Percentiles rank a stretch among this genome's conserved stretches.
Evolutionary conservation across 2,888 invertebrate species (phyloP).

Genomic region (Odontocolon sp.): DNA sequence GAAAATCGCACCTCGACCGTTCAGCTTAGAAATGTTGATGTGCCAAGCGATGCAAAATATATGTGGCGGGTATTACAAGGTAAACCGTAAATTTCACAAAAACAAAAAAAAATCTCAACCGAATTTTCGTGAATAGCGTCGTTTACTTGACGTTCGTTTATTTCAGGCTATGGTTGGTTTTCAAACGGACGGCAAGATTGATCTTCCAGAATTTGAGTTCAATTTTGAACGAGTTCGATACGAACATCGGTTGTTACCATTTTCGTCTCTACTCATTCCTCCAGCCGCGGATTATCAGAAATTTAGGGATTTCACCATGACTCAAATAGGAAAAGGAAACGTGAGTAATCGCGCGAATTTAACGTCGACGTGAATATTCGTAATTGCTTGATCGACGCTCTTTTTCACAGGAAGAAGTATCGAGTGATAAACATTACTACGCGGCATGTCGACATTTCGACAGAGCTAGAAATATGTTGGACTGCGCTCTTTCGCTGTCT

Average conservation of each 20-base stretch:
- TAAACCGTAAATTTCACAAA: conserved; percentile 75
- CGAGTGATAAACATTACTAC: conserved; percentile 83
- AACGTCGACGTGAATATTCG: too few species aligned
- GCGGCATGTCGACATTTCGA: conserved; percentile 96
- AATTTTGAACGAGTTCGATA: conserved; percentile 97
- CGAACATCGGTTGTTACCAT: conserved; percentile 96
- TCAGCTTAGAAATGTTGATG: conserved; percentile 92
- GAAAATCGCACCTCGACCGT: conserved; percentile 86
- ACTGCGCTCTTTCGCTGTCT: conserved; percentile 90
- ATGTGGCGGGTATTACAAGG: conserved; percentile 97
- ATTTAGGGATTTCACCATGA: conserved; percentile 90
- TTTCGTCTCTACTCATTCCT: conserved; percentile 92
- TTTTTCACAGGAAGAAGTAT: conserved; percentile 71
- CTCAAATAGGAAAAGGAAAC: conserved; percentile 74
- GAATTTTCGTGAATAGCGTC: background rate
- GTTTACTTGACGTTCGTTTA: conserved; percentile 6
- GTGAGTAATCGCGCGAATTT: conserved; percentile 65
- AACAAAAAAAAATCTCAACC: background rate
- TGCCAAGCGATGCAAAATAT: conserved; percentile 96
- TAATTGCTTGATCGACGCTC: too few species aligned
- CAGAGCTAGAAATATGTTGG: conserved; percentile 92
- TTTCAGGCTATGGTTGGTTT: conserved; percentile 92
- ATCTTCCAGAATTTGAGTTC: conserved; percentile 92
- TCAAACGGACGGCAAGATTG: conserved; percentile 92
- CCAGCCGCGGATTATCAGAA: conserved; percentile 95